Percentiles rank a stretch among this genome's conserved stretches.
phyloP scores from a whole-genome alignment of 2,113 vertebrate species.

The Azemiops feae region DNA sequence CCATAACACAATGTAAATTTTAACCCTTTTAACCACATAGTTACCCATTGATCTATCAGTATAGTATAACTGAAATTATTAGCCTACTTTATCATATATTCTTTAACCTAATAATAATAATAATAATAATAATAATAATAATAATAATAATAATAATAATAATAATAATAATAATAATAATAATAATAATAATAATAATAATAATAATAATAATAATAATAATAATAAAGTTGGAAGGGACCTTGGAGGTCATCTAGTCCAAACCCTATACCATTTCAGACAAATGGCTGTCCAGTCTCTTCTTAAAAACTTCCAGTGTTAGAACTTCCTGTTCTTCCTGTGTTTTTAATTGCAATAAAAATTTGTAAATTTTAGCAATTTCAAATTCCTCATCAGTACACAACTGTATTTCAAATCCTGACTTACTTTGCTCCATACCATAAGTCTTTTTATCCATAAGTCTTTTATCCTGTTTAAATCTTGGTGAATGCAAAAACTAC shows the following conservation, averaged over 20 bases:
- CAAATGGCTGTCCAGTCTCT: too few relatives aligned
- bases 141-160: too few relatives aligned
- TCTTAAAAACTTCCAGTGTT: too few relatives aligned
- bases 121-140: too few relatives aligned
- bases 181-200: too few relatives aligned
- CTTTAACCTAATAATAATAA: too few relatives aligned
- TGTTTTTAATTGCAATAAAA: background rate
- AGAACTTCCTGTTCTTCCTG: background rate
- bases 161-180: too few relatives aligned
- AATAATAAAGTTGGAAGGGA: too few relatives aligned
- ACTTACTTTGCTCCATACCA: background rate
- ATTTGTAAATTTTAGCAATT: background rate
- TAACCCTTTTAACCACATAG: background rate
- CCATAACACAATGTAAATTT: background rate
- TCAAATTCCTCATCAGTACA: background rate
- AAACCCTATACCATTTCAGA: too few relatives aligned
- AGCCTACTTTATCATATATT: background rate
- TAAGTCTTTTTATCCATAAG: background rate
- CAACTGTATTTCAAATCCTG: background rate
- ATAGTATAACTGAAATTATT: background rate
- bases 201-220: too few relatives aligned
- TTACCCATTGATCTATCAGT: background rate
- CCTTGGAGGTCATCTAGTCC: too few relatives aligned
- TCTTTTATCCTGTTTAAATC: background rate
- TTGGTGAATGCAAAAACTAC: background rate